Evolutionary conservation across 2,113 vertebrate species (phyloP).

Genomic region (Gymnogyps californianus): DNA sequence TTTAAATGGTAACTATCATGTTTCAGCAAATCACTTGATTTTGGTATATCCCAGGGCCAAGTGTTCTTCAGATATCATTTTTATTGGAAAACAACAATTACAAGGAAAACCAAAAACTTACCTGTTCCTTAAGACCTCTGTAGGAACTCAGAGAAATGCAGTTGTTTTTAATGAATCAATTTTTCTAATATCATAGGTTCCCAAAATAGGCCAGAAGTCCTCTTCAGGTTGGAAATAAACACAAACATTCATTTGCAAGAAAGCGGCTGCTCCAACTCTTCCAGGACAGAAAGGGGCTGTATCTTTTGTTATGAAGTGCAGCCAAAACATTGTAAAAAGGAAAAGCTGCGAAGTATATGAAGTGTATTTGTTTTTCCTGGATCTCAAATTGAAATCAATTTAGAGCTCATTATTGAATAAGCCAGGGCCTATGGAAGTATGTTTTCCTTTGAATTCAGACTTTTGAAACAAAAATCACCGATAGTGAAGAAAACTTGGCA

Average conservation of each 20-base stretch:
- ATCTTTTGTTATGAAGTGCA: not conserved
- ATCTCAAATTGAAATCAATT: not conserved
- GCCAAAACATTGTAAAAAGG: not conserved
- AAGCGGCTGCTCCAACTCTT: not conserved
- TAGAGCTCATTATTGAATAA: not conserved
- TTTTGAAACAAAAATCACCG: not conserved
- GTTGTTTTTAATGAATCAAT: not conserved
- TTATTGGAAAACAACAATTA: not conserved
- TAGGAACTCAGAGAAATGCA: not conserved
- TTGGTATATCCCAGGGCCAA: not conserved
- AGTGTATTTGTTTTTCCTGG: not conserved
- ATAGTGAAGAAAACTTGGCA: not conserved
- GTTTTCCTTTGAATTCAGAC: not conserved
- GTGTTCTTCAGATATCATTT: not conserved
- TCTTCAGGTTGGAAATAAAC: not conserved
- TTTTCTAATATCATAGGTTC: not conserved
- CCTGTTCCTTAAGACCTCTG: not conserved
- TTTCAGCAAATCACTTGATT: not conserved
- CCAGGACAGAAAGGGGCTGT: not conserved
- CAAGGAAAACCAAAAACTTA: not conserved
- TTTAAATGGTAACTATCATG: not conserved
- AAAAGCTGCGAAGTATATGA: not conserved
- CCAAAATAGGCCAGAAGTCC: not conserved
- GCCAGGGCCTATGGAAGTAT: not conserved
- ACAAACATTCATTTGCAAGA: not conserved